Evolutionary conservation across 2,797 vertebrate genomes (phyloP).

Genomic region (Pangasius krempfi): DNA sequence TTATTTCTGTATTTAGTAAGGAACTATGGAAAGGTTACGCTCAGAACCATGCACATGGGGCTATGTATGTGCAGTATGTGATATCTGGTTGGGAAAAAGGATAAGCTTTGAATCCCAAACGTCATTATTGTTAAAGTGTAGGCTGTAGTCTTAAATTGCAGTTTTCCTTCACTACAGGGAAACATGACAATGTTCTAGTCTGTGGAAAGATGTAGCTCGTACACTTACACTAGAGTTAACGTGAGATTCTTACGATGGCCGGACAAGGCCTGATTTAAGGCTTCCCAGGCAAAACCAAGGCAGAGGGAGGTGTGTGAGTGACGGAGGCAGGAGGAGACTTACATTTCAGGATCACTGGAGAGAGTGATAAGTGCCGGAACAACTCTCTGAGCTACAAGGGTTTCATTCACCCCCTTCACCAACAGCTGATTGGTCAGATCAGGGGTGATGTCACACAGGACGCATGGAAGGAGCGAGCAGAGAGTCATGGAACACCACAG

Average conservation of each 20-base stretch:
- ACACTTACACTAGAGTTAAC: background rate
- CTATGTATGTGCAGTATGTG: background rate
- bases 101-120: background rate
- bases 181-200: background rate
- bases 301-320: conserved; percentile 73
- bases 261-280: conserved; percentile 61
- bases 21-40: background rate
- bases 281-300: conserved; percentile 77
- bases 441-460: conserved; percentile 91
- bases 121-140: background rate
- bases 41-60: background rate
- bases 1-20: background rate
- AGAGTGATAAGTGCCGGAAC: conserved; percentile 99
- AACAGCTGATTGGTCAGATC: conserved; percentile 97
- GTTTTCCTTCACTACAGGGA: background rate
- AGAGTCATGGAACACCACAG: conserved; percentile 82
- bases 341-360: conserved; percentile 99
- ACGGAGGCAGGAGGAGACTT: conserved; percentile 87
- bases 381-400: conserved; percentile 99
- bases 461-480: conserved; percentile 90
- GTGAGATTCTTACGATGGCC: background rate
- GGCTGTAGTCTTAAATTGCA: background rate
- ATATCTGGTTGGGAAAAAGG: background rate
- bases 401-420: conserved; percentile 99
- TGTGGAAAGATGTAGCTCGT: background rate